phyloP scores from a whole-genome alignment of 2,797 vertebrate genomes.

The Ispidina picta region DNA sequence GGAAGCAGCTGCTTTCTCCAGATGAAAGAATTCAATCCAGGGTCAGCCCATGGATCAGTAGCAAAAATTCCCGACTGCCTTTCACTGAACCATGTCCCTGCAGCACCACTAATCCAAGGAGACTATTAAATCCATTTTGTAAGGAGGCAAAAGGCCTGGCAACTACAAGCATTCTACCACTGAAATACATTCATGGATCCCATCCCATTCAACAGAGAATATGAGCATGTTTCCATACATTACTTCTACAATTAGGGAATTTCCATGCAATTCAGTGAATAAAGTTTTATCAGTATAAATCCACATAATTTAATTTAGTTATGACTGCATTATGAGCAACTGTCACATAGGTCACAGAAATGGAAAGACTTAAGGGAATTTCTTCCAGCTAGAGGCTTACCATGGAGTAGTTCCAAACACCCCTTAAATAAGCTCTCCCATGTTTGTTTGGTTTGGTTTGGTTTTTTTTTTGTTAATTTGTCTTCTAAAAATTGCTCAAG shows the following conservation, averaged over 20 bases:
- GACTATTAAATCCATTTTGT: not conserved
- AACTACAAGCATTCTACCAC: not conserved
- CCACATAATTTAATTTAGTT: not conserved
- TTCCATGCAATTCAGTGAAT: not conserved
- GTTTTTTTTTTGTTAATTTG: not conserved
- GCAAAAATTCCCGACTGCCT: not conserved
- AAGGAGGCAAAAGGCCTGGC: not conserved
- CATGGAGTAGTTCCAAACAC: not conserved
- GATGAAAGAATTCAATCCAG: not conserved
- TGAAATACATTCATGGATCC: not conserved
- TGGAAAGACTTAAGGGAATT: not conserved
- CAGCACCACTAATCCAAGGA: not conserved
- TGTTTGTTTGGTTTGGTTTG: not conserved
- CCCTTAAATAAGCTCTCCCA: not conserved
- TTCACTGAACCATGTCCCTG: not conserved
- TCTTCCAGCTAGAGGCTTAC: not conserved
- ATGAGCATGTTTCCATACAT: not conserved
- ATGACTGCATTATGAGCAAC: not conserved
- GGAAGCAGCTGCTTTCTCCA: not conserved
- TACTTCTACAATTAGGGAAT: not conserved
- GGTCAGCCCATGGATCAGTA: not conserved
- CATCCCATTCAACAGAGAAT: not conserved
- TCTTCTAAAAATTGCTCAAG: not conserved
- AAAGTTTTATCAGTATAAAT: not conserved
- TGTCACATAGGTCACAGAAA: not conserved